phyloP scores from a whole-genome alignment of 1,140 invertebrate genomes.

The Liolophura sinensis region DNA sequence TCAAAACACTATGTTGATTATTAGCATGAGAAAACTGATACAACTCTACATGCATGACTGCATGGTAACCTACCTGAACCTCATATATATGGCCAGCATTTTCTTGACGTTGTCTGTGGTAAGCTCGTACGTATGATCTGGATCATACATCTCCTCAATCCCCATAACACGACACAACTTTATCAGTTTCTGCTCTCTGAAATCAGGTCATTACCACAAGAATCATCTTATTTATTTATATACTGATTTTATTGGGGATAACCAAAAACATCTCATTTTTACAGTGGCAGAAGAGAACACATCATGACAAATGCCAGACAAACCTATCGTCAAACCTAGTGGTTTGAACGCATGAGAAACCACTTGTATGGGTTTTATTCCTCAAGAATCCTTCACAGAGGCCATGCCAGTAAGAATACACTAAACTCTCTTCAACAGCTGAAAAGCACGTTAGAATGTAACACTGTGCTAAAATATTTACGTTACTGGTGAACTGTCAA shows the following conservation, averaged over 20 bases:
- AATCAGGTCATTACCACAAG: neutral
- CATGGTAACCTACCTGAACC: slow-evolving; percentile 37
- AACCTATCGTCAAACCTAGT: neutral
- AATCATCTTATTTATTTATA: neutral
- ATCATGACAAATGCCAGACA: too few relatives aligned
- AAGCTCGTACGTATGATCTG: slow-evolving; percentile 47
- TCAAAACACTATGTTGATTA: too few relatives aligned
- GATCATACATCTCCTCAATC: slow-evolving; percentile 34
- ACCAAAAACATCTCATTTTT: neutral
- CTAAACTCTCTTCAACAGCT: too few relatives aligned
- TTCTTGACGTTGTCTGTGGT: slow-evolving; percentile 54
- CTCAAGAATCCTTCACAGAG: too few relatives aligned
- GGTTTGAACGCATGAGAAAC: neutral
- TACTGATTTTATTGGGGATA: neutral
- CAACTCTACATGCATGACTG: too few relatives aligned
- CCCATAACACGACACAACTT: slow-evolving; percentile 23
- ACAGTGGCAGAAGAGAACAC: too few relatives aligned
- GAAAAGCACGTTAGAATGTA: too few relatives aligned
- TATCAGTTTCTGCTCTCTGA: slow-evolving; percentile 8
- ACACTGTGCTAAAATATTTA: neutral
- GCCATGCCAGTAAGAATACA: too few relatives aligned
- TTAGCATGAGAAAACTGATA: too few relatives aligned
- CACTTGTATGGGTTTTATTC: too few relatives aligned
- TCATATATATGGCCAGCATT: slow-evolving; percentile 52
- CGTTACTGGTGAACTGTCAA: neutral